Base-by-base conservation (phyloP, 2,797 vertebrate species). In the Craterocephalus amniculus region DNA sequence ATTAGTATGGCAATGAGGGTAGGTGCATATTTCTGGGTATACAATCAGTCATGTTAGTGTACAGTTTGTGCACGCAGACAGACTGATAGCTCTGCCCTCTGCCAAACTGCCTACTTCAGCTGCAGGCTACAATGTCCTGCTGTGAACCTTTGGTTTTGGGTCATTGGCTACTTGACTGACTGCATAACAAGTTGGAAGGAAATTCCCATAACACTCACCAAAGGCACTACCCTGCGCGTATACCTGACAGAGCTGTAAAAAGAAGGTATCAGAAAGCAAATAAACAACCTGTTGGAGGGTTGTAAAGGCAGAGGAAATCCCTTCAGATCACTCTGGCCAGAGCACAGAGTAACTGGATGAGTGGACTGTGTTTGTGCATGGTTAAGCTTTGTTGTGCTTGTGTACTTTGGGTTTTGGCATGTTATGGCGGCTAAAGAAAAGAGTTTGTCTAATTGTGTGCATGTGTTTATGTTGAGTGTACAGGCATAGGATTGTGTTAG, bases 281-380 rank as follows among this genome's bases (percentile, higher is more conserved):
- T 84, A 89, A 88, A 72, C 78, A 80, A 69, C 63, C 34, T 40
- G 48, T 75, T 72, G 69, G 55, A 68, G 68, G 73, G 63, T 55
- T 62, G 62, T 72, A 74, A 66, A 83, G 82, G 77, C 55, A 54
- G 81, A 89, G 83, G 81, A 88, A 90, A 90, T 87, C 85, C 85
- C 76, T 84, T 87, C 59, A 66, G 81, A 82, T 69, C 74, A 76
- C 58, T 85, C 60, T 78, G 69, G 80, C 83, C 58, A 16, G 57
- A 67, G 72, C 70, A 86, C 85, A 89, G 87, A 87, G 83, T 24
- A 61, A 61, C 31, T 63, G 72, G 70, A 73, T 36, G 76, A 83
- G 83, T 72, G 84, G 78, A 86, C 81, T 72, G 72, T 86, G 79
- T 91, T 87, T 82, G 83, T 83, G 65, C 32, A 45, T 74, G 84